Percentiles rank a stretch among this genome's conserved stretches.
phyloP scores from a whole-genome alignment of 2,113 vertebrate genomes.

The Petroica traversi region DNA sequence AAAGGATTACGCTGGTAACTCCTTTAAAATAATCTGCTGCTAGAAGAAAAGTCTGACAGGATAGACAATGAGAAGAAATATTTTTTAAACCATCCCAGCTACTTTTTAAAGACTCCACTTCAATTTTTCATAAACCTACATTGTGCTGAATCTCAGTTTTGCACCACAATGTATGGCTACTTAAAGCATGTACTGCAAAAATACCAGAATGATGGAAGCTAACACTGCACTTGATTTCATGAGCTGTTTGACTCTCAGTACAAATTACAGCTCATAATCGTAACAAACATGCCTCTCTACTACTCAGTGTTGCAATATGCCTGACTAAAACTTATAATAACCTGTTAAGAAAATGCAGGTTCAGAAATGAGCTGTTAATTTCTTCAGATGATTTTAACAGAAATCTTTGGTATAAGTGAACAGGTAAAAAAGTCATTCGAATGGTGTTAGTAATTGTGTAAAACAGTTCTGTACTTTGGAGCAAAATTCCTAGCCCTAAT shows the following conservation, averaged over 20 bases:
- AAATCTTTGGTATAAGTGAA: background rate
- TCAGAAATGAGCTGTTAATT: background rate
- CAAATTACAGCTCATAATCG: background rate
- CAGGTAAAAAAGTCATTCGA: background rate
- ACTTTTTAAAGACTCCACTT: accelerated
- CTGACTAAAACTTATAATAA: background rate
- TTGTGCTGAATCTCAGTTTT: background rate
- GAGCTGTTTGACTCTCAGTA: background rate
- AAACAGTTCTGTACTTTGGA: background rate
- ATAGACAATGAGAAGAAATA: background rate
- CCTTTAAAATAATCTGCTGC: background rate
- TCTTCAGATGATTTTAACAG: background rate
- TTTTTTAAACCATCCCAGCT: background rate
- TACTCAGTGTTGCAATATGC: background rate
- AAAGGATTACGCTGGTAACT: background rate
- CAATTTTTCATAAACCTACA: background rate
- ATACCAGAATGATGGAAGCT: background rate
- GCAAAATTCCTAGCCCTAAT: background rate
- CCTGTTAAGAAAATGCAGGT: background rate
- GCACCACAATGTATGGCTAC: background rate
- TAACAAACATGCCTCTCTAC: background rate
- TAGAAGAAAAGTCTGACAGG: background rate
- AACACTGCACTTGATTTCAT: background rate
- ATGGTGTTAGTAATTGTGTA: background rate
- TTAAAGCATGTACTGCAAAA: background rate